Conservation (phyloP, 2,888 invertebrate species). For the Conchocele bisecta region DNA sequence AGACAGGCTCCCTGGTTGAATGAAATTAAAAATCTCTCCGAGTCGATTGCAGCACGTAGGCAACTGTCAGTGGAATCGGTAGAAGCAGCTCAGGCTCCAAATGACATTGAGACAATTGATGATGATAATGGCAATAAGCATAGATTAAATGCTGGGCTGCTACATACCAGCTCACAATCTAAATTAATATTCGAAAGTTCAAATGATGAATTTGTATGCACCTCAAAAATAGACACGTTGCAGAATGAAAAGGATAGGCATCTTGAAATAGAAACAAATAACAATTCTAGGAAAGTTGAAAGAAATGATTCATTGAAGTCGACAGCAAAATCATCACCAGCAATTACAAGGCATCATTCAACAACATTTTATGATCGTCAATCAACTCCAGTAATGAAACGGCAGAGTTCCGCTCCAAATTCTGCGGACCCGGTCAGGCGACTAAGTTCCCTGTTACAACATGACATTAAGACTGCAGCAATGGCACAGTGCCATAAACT, state of each 20-base stretch:
- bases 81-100: slow-evolving; percentile 6
- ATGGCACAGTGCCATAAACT: slow-evolving; percentile 66
- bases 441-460: slow-evolving; percentile 69
- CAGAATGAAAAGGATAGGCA: slow-evolving; percentile 1
- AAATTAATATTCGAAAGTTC: slow-evolving; percentile 41
- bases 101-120: slow-evolving; percentile 15
- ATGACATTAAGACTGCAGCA: slow-evolving; percentile 72
- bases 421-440: slow-evolving; percentile 52
- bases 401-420: slow-evolving; percentile 44
- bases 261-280: background rate
- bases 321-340: slow-evolving; percentile 23
- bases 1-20: slow-evolving; percentile 56
- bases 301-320: background rate
- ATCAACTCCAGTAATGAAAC: slow-evolving; percentile 32
- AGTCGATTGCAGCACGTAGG: slow-evolving; percentile 51
- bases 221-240: background rate
- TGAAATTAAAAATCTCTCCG: slow-evolving; percentile 60
- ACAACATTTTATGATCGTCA: slow-evolving; percentile 36
- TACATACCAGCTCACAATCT: slow-evolving; percentile 12
- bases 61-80: slow-evolving; percentile 55
- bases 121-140: slow-evolving; percentile 5
- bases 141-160: background rate
- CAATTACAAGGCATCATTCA: slow-evolving; percentile 51
- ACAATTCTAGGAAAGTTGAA: background rate
- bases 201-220: slow-evolving; percentile 19